These are phyloP conservation scores for Habropoda laboriosa DNA, from an alignment of 1,140 invertebrate genomes.

Conservation along the genomic window DNA sequence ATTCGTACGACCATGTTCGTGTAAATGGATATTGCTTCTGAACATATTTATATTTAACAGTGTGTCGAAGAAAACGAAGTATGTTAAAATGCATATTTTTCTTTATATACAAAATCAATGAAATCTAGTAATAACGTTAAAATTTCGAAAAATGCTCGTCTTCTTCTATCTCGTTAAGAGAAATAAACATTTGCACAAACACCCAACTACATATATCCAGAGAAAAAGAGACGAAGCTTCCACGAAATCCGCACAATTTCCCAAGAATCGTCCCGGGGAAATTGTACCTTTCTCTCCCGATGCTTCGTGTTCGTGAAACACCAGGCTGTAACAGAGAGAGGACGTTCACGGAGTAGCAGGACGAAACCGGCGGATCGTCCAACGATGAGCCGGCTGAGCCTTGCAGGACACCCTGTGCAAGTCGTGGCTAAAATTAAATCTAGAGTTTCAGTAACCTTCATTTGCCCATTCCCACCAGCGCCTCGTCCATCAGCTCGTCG, in stretches of 20 bases:
- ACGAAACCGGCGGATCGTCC: not conserved
- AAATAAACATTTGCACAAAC: not conserved
- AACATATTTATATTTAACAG: not conserved
- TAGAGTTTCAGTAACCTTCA: conserved; percentile 80
- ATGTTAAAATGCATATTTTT: not conserved
- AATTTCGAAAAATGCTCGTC: no score
- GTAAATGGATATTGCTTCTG: not conserved
- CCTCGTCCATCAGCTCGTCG: conserved; percentile 94
- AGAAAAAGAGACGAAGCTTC: not conserved
- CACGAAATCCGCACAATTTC: not conserved
- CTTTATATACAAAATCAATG: not conserved
- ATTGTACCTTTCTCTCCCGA: not conserved
- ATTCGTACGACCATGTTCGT: not conserved
- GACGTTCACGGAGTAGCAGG: no score
- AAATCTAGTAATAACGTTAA: no score
- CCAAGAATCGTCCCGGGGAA: not conserved
- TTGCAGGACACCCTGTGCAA: not conserved
- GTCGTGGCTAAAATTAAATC: conserved; percentile 33
- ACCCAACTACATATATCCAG: not conserved
- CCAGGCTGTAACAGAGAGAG: no score
- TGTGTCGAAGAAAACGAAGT: not conserved
- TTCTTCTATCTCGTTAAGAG: not conserved
- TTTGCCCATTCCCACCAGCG: conserved; percentile 88
- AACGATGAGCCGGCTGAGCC: not conserved
- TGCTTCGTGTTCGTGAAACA: not conserved